Conservation (phyloP, 2,797 vertebrate species). For the Coluber constrictor region DNA sequence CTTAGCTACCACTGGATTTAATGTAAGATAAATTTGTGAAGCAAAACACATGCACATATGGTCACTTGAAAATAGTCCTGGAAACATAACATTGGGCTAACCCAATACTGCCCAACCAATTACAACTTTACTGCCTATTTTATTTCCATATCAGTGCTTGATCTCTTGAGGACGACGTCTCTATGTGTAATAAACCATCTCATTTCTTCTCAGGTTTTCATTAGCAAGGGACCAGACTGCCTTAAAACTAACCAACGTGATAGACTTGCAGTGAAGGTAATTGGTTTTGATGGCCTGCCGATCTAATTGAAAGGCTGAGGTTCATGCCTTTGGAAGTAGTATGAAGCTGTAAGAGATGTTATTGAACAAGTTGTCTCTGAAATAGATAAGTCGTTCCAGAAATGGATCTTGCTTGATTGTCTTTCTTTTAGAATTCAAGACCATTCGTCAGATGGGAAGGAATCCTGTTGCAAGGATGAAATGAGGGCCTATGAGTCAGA, state of each 20-base stretch:
- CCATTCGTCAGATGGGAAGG: neutral
- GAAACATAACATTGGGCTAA: neutral
- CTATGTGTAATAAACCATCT: neutral
- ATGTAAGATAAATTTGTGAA: neutral
- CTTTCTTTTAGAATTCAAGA: neutral
- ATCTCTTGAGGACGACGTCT: neutral
- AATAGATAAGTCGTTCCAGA: neutral
- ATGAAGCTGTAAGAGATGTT: neutral
- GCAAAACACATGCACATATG: neutral
- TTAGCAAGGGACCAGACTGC: neutral
- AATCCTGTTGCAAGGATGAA: neutral
- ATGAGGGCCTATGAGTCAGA: slow-evolving; percentile 5
- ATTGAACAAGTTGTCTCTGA: neutral
- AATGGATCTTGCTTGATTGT: neutral
- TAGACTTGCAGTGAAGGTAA: neutral
- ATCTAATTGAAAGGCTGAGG: neutral
- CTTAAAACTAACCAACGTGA: neutral
- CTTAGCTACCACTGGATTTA: neutral
- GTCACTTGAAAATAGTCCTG: neutral
- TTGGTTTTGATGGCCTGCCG: neutral
- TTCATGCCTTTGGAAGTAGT: slow-evolving; percentile 3
- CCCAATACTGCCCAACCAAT: neutral
- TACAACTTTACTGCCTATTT: neutral
- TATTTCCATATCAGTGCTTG: neutral
- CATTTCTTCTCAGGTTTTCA: neutral